Evolutionary conservation across 2,888 invertebrate genomes (phyloP).

Genomic region (Gonocerus acuteangulatus): DNA sequence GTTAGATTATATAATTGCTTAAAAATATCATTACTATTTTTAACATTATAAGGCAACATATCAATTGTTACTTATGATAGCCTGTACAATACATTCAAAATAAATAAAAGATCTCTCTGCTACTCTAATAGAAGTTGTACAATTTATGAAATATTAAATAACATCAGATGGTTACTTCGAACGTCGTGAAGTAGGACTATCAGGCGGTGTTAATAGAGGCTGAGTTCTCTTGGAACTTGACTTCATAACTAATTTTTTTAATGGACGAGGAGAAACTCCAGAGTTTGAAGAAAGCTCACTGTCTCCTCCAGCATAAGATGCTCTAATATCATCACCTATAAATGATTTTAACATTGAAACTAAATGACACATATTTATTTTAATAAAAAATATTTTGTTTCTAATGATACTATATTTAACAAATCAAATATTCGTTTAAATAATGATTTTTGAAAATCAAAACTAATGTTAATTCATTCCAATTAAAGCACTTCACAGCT

Average conservation of each 20-base stretch:
- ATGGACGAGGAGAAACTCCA: slow-evolving; percentile 59
- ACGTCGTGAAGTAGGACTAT: slow-evolving; percentile 40
- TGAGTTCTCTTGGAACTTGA: slow-evolving; percentile 44
- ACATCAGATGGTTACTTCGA: slow-evolving; percentile 37
- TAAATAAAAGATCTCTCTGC: too few relatives aligned
- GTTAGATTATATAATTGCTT: too few relatives aligned
- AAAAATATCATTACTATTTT: too few relatives aligned
- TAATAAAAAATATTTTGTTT: not conserved
- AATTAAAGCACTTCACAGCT: too few relatives aligned
- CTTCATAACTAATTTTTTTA: slow-evolving; percentile 61
- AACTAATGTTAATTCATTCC: too few relatives aligned
- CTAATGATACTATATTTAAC: too few relatives aligned
- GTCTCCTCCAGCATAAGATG: slow-evolving; percentile 41
- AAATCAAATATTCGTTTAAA: too few relatives aligned
- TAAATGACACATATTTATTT: not conserved
- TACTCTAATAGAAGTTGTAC: not conserved
- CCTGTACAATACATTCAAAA: too few relatives aligned
- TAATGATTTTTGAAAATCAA: too few relatives aligned
- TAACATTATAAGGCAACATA: too few relatives aligned
- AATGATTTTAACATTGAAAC: not conserved
- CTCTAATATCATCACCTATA: slow-evolving; percentile 39
- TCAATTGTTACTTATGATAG: too few relatives aligned
- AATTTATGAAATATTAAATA: not conserved
- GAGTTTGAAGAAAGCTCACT: slow-evolving; percentile 40
- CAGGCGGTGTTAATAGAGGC: slow-evolving; percentile 39